Percentiles rank a stretch among this genome's conserved stretches.
Evolutionary conservation across 2,113 vertebrate species (phyloP).

Genomic region (Hirundichthys speculiger): DNA sequence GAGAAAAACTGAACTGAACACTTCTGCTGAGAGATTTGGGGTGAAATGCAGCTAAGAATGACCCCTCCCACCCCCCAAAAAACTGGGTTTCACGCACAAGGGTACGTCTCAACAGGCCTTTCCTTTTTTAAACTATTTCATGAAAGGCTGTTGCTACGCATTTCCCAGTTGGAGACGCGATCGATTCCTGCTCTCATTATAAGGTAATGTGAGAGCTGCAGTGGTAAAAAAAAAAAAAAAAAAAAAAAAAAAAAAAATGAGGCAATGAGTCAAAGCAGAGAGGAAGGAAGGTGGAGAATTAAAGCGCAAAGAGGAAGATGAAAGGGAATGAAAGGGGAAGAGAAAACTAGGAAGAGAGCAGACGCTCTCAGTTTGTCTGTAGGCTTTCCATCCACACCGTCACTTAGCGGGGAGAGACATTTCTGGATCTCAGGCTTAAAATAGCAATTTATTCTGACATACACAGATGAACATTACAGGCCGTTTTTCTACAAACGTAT

Average conservation of each 20-base stretch:
- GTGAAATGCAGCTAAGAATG: neutral
- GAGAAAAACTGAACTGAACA: neutral
- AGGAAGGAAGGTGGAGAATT: constrained; percentile 1
- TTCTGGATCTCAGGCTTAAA: too few species aligned
- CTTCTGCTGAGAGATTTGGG: neutral
- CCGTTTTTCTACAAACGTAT: too few species aligned
- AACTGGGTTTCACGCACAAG: too few species aligned
- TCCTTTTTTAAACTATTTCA: constrained; percentile 7
- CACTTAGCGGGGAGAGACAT: too few species aligned
- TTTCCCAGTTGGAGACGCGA: constrained; percentile 32
- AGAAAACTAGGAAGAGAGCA: constrained; percentile 16
- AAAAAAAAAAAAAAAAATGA: too few species aligned
- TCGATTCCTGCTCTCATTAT: constrained; percentile 44
- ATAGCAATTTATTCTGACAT: too few species aligned
- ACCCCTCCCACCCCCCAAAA: too few species aligned
- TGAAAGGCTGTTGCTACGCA: neutral
- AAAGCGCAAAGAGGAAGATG: constrained; percentile 34
- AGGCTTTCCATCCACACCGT: too few species aligned
- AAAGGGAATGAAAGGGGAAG: constrained; percentile 30
- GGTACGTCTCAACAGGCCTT: too few species aligned
- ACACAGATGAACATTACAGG: too few species aligned
- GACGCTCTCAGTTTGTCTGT: too few species aligned
- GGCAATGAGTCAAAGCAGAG: constrained; percentile 29
- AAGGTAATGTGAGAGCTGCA: constrained; percentile 13
- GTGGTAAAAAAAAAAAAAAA: too few species aligned